Percentiles rank a stretch among this genome's conserved stretches.
These are phyloP conservation scores for Neria commutata DNA, from an alignment of 2,888 invertebrate species.

Conservation along the genomic window DNA sequence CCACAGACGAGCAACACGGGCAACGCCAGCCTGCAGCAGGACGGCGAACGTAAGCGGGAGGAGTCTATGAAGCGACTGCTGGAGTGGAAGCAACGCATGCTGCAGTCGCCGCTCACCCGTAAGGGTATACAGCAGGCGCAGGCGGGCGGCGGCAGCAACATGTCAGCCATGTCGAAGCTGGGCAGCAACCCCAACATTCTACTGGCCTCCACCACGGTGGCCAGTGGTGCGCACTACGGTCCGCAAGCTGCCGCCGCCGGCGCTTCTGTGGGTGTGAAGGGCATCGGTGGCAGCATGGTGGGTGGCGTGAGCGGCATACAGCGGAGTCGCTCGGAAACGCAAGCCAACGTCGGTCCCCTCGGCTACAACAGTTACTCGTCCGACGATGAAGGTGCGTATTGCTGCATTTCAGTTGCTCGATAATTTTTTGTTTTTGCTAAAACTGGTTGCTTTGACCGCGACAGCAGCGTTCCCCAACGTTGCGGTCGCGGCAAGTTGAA, in stretches of 20 bases:
- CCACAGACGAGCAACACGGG: constrained; percentile 10
- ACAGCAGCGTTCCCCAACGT: background rate
- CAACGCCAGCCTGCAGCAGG: constrained; percentile 50
- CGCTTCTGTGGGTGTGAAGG: background rate
- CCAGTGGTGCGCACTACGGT: constrained; percentile 49
- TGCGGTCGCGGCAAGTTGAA: background rate
- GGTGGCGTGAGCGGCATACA: constrained; percentile 50
- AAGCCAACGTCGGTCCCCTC: constrained; percentile 63
- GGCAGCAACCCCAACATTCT: constrained; percentile 60
- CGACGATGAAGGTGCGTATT: constrained; percentile 85
- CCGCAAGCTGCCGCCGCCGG: constrained; percentile 30
- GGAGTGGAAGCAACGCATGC: constrained; percentile 92
- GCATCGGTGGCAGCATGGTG: constrained; percentile 25
- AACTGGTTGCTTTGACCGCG: background rate
- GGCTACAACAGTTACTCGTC: constrained; percentile 85
- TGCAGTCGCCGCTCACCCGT: constrained; percentile 85
- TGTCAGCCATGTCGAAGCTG: constrained; percentile 59
- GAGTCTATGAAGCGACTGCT: constrained; percentile 89
- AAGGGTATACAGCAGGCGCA: constrained; percentile 69
- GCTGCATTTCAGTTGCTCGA: constrained; percentile 9
- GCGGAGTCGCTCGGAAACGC: constrained; percentile 61
- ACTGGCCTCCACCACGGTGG: constrained; percentile 50
- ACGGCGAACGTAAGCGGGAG: constrained; percentile 83
- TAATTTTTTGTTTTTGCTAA: background rate
- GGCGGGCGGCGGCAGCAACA: constrained; percentile 54